Conservation (phyloP, 2,797 vertebrate genomes). For the Chaetophractus vellerosus region DNA sequence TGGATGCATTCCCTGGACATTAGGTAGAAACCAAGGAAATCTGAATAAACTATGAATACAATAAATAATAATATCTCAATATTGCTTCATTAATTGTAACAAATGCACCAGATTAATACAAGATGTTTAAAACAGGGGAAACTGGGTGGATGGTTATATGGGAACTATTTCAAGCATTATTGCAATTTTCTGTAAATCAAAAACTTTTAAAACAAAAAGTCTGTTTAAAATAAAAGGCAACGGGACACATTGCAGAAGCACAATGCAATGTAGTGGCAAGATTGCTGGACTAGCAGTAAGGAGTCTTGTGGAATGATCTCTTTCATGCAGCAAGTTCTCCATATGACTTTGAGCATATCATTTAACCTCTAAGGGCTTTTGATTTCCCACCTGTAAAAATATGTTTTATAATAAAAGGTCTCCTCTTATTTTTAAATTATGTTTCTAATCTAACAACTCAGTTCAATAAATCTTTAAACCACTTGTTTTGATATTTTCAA, state of each 20-base stretch:
- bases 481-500: slow-evolving; percentile 50
- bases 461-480: slow-evolving; percentile 33
- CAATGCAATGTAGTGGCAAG: not conserved
- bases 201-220: not conserved
- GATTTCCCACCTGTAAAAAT: slow-evolving; percentile 15
- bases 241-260: not conserved
- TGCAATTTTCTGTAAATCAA: not conserved
- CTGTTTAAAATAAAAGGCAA: slow-evolving; percentile 19
- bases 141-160: not conserved
- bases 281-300: not conserved
- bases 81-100: not conserved
- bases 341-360: not conserved
- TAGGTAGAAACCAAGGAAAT: not conserved
- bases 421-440: slow-evolving; percentile 45
- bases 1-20: not conserved
- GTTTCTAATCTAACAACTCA: not conserved
- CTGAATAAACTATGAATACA: not conserved
- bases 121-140: not conserved
- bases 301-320: not conserved
- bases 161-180: not conserved
- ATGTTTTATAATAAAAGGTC: not conserved
- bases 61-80: too few species aligned
- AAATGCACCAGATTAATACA: not conserved
- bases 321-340: not conserved
- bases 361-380: not conserved